A percentile compares a stretch with the other conserved stretches of the same genome.
phyloP scores from a whole-genome alignment of 2,888 invertebrate genomes.

The Metalampra italica region DNA sequence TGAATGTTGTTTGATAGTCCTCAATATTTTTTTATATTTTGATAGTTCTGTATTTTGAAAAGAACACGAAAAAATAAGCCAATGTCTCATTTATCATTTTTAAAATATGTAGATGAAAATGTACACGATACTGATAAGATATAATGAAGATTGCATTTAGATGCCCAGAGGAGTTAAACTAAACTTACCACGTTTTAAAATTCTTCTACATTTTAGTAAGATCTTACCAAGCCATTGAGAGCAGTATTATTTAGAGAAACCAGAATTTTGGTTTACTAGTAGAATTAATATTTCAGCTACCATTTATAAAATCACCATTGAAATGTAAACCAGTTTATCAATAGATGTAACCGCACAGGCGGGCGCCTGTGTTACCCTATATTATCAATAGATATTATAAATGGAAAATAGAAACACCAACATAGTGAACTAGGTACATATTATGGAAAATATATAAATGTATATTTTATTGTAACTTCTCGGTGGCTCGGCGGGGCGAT shows the following conservation, averaged over 20 bases:
- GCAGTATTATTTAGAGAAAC: slow-evolving; percentile 77
- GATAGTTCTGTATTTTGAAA: slow-evolving; percentile 78
- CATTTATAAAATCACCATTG: slow-evolving; percentile 57
- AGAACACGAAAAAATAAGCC: slow-evolving; percentile 71
- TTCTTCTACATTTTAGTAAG: slow-evolving; percentile 54
- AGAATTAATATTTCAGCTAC: slow-evolving; percentile 64
- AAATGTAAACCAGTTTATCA: slow-evolving; percentile 58
- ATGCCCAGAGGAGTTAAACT: slow-evolving; percentile 56
- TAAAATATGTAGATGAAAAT: slow-evolving; percentile 43
- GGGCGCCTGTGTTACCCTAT: slow-evolving; percentile 47
- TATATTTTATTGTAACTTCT: slow-evolving; percentile 41
- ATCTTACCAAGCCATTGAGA: slow-evolving; percentile 77
- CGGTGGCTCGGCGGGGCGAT: slow-evolving; percentile 45
- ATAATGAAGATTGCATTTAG: slow-evolving; percentile 71
- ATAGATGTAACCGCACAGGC: slow-evolving; percentile 55
- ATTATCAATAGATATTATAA: slow-evolving; percentile 62
- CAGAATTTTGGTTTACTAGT: slow-evolving; percentile 66
- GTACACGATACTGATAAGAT: slow-evolving; percentile 64
- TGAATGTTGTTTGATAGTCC: slow-evolving; percentile 78
- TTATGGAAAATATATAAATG: slow-evolving; percentile 43
- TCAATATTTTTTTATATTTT: slow-evolving; percentile 80
- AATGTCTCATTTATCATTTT: slow-evolving; percentile 74
- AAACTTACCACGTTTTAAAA: slow-evolving; percentile 50
- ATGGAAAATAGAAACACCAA: slow-evolving; percentile 75
- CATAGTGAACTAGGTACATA: slow-evolving; percentile 70